Conservation (phyloP, 2,797 vertebrate genomes). For the Sebastes itinus region DNA sequence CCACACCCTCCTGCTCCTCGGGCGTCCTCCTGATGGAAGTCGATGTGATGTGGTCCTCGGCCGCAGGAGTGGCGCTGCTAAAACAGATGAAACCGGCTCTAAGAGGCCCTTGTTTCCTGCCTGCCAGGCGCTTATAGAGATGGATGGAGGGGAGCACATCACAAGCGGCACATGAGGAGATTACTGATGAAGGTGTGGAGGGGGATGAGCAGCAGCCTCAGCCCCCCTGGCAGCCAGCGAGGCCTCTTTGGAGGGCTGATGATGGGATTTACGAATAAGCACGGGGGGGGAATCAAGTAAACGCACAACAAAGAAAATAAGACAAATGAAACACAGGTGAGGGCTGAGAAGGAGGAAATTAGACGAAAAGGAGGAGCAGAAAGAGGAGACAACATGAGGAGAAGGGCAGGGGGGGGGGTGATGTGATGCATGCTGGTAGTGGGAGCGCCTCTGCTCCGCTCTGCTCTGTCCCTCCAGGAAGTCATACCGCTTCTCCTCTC, state of each 20-base stretch:
- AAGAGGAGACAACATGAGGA: background rate
- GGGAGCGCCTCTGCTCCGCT: slow-evolving; percentile 37
- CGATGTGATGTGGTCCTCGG: slow-evolving; percentile 43
- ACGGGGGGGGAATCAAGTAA: background rate
- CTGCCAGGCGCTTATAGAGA: slow-evolving; percentile 54
- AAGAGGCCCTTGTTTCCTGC: slow-evolving; percentile 52
- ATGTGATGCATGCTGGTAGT: slow-evolving; percentile 36
- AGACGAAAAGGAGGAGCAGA: background rate
- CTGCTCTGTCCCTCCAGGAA: slow-evolving; percentile 77
- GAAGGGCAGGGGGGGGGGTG: slow-evolving; percentile 20
- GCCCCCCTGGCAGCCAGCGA: slow-evolving; percentile 1
- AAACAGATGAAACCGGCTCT: slow-evolving; percentile 55
- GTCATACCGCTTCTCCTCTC: slow-evolving; percentile 74
- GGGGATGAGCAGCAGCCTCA: slow-evolving; percentile 27
- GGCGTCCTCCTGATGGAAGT: slow-evolving; percentile 47
- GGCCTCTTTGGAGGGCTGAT: slow-evolving; percentile 10
- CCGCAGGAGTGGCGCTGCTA: slow-evolving; percentile 36
- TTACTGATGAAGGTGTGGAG: slow-evolving; percentile 62
- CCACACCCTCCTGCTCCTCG: background rate
- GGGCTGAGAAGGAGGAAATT: background rate
- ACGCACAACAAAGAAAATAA: background rate
- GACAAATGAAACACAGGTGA: slow-evolving; percentile 3
- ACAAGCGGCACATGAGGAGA: slow-evolving; percentile 47
- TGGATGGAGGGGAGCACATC: slow-evolving; percentile 44
- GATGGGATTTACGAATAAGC: slow-evolving; percentile 44